Conservation (phyloP, 2,113 vertebrate genomes). For the Silurus glanis region DNA sequence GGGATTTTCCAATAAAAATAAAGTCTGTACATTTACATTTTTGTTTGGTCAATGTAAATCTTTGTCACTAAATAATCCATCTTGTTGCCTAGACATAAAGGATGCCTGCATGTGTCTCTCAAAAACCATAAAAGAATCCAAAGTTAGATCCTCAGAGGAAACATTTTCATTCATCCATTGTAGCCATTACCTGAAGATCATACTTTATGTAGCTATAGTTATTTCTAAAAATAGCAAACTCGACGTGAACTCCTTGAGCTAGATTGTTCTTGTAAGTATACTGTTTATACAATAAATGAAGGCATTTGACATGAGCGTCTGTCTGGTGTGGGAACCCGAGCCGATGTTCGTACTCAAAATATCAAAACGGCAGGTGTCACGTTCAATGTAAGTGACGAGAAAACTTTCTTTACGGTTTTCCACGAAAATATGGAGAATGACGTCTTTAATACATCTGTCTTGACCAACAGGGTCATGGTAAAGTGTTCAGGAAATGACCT, state of each 20-base stretch:
- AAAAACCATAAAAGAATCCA: not conserved
- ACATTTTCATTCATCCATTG: not conserved
- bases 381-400: not conserved
- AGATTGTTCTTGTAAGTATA: not conserved
- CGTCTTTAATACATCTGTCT: not conserved
- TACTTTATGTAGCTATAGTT: not conserved
- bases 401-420: not conserved
- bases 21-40: no score
- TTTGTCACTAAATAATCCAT: no score
- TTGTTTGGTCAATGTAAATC: no score
- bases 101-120: no score
- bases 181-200: not conserved
- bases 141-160: not conserved
- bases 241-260: not conserved
- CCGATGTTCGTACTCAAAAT: not conserved
- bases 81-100: no score
- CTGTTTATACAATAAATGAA: not conserved
- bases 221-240: not conserved
- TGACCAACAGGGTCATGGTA: not conserved
- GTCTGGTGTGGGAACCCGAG: not conserved
- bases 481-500: constrained; percentile 4
- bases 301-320: not conserved
- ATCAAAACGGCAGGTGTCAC: not conserved
- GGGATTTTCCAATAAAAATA: no score
- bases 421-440: not conserved